These are phyloP conservation scores for Tetanocera ferruginea DNA, from an alignment of 2,888 invertebrate genomes.

Conservation along the genomic window DNA sequence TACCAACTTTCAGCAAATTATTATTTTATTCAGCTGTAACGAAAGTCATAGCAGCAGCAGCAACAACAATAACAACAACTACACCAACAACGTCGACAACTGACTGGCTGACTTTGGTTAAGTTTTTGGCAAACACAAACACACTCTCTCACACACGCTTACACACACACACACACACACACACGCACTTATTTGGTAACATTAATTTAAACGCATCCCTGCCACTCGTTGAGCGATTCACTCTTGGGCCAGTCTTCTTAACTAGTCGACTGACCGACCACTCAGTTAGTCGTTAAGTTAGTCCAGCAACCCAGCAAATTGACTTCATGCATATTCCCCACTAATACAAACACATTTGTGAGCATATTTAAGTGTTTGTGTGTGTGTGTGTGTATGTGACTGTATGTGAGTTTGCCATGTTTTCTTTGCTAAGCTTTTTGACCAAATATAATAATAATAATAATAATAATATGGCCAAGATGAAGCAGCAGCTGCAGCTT, in stretches of 20 bases:
- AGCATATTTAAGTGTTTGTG: not conserved
- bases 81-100: not conserved
- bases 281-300: not conserved
- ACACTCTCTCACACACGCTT: not conserved
- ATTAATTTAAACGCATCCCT: not conserved
- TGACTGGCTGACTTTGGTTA: not conserved
- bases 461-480: not conserved
- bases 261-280: not conserved
- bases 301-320: slow-evolving; percentile 13
- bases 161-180: not conserved
- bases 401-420: not conserved
- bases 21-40: not conserved
- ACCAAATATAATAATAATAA: slow-evolving; percentile 1
- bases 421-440: slow-evolving; percentile 1
- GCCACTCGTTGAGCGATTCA: not conserved
- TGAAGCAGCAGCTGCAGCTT: not conserved
- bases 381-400: not conserved
- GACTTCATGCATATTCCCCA: slow-evolving; percentile 7
- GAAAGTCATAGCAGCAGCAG: not conserved
- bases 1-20: not conserved
- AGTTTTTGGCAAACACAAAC: no score
- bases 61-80: not conserved
- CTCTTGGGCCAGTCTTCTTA: not conserved
- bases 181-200: not conserved
- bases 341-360: not conserved